Evolutionary conservation across 2,888 invertebrate genomes (phyloP), one percentile per base, ranked within the genome.

Genomic region (Erebia epiphron): DNA sequence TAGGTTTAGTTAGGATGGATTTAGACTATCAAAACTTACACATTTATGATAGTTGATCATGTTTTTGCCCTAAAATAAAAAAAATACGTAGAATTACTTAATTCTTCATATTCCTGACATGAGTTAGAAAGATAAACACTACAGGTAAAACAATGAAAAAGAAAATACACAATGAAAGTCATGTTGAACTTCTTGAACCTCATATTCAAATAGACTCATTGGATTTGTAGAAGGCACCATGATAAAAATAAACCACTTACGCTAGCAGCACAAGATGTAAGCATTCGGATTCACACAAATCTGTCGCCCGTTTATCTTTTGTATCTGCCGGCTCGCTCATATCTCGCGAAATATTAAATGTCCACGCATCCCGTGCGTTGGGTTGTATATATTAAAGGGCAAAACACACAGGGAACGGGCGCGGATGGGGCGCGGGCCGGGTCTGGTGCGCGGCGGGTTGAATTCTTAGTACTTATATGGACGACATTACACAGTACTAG

Each of bases 271-370:
- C 26, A 67, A 65, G 72, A 73, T 74, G 70, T 75, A 61, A 73
- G 67, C 52, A 68, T 75, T 75, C 71, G 72, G 74, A 71, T 74
- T 72, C 77, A 57, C 80, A 83, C 83, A 83, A 83, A 83, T 83
- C 81, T 79, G 75, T 79, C 80, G 43, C 54, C 57, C 61, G 68
- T 67, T 78, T 83, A 85, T 85, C 85, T 79, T 54, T 60, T 61
- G 67, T 73, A 77, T 78, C 77, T 72, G 73, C 69, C 70, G 74
- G 80, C 77, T 75, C 75, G 63, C 76, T 79, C 79, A 77, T 83
- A 81, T 80, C 76, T 79, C 74, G 76, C 73, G 68, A 81, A 83
- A 83, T 85, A 83, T 85, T 82, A 82, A 80, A 81, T 73, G 79
- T 80, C 79, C 72, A 62, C 75, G 76, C 73, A 70, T 70, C 67